These are phyloP conservation scores for Anastrepha ludens DNA, from an alignment of 1,140 invertebrate species.

Conservation along the genomic window DNA sequence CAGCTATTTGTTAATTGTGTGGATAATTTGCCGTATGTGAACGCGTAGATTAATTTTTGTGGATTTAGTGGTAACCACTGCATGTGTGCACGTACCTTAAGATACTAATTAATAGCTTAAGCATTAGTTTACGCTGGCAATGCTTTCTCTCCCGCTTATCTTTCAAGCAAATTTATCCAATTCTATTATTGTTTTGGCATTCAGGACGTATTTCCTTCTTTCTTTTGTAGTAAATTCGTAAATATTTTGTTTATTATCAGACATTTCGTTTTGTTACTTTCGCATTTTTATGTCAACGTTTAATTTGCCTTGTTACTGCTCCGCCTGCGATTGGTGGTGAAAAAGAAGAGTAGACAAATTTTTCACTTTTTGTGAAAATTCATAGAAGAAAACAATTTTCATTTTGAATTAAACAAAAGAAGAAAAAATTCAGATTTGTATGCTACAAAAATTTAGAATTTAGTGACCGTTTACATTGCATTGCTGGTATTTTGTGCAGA, in stretches of 20 bases:
- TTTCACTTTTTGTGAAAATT: constrained; percentile 45
- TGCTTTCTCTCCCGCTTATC: background rate
- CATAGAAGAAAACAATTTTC: background rate
- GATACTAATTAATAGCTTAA: too few species aligned
- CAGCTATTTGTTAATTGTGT: too few species aligned
- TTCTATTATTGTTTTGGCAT: background rate
- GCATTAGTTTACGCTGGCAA: too few species aligned
- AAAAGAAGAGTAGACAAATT: background rate
- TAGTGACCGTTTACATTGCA: background rate
- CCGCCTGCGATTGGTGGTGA: background rate
- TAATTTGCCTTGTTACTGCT: background rate
- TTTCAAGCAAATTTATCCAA: background rate
- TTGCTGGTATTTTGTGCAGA: background rate
- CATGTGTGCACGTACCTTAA: too few species aligned
- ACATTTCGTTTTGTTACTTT: background rate
- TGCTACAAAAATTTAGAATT: background rate
- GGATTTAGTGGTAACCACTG: too few species aligned
- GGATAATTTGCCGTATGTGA: too few species aligned
- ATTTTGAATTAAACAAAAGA: background rate
- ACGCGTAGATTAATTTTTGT: too few species aligned
- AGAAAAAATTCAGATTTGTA: background rate
- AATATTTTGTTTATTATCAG: constrained; percentile 3
- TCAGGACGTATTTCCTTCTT: background rate
- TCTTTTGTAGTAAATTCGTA: background rate
- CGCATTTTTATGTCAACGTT: constrained; percentile 3